Conservation (phyloP, 2,113 vertebrate species). For the Carettochelys insculpta region DNA sequence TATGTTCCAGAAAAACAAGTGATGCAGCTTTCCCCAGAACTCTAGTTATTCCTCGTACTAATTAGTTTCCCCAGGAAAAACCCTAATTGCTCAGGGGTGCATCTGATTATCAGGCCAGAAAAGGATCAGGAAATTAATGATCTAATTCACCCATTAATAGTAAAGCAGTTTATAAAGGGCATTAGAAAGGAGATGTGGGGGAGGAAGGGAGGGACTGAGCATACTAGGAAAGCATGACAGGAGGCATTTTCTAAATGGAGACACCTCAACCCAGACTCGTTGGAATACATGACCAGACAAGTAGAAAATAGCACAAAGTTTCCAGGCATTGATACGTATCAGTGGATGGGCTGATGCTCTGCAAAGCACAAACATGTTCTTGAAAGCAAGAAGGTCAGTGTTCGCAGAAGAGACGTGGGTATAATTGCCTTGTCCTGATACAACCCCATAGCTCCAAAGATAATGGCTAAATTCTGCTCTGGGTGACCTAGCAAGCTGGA, state of each 20-base stretch:
- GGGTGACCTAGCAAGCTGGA: neutral
- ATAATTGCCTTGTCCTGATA: neutral
- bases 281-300: neutral
- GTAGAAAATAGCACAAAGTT: neutral
- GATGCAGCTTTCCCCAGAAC: neutral
- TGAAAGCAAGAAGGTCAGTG: neutral
- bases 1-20: neutral
- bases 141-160: neutral
- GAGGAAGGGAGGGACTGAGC: neutral
- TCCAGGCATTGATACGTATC: neutral
- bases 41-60: neutral
- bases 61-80: too few species aligned
- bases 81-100: too few species aligned
- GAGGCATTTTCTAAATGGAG: neutral
- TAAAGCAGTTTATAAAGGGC: neutral
- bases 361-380: neutral
- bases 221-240: neutral
- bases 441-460: neutral
- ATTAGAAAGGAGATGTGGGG: neutral
- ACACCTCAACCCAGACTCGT: neutral
- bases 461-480: neutral
- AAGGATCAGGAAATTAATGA: neutral
- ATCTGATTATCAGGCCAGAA: neutral
- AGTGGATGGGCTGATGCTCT: neutral
- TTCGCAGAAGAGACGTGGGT: neutral